Evolutionary conservation across 2,113 vertebrate species (phyloP).

Genomic region (Siniperca knerii): DNA sequence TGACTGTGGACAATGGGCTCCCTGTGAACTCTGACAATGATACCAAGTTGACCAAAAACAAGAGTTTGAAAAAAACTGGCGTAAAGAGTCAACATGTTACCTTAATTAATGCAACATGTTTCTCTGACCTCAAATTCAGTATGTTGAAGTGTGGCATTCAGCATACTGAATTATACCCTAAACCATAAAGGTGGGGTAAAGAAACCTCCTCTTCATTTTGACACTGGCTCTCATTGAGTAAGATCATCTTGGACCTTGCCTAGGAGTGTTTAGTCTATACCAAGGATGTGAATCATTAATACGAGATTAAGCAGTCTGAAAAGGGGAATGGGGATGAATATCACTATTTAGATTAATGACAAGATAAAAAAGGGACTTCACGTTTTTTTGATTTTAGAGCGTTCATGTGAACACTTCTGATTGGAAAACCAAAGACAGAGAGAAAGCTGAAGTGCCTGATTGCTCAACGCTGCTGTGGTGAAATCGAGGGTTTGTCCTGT

Average conservation of each 20-base stretch:
- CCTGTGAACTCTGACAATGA: constrained; percentile 26
- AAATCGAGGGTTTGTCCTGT: constrained; percentile 63
- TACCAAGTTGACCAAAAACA: neutral
- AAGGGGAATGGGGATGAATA: neutral
- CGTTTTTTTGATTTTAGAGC: too few species aligned
- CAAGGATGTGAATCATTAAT: constrained; percentile 23
- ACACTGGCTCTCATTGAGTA: neutral
- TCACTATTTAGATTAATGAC: neutral
- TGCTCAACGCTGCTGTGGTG: constrained; percentile 56
- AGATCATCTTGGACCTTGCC: neutral
- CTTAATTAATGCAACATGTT: neutral
- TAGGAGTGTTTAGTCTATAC: neutral
- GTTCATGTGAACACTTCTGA: neutral
- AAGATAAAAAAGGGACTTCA: neutral
- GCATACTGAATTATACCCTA: neutral
- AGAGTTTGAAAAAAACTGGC: neutral
- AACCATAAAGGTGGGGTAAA: neutral
- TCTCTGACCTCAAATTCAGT: neutral
- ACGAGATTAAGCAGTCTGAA: neutral
- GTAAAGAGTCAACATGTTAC: neutral
- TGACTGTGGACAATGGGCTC: constrained; percentile 50
- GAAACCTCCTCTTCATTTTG: neutral
- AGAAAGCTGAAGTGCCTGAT: constrained; percentile 15
- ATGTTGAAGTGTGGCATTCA: neutral
- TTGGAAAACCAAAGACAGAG: neutral